Base-by-base conservation (phyloP, 2,888 invertebrate genomes). In the Drosophila pegasa region DNA sequence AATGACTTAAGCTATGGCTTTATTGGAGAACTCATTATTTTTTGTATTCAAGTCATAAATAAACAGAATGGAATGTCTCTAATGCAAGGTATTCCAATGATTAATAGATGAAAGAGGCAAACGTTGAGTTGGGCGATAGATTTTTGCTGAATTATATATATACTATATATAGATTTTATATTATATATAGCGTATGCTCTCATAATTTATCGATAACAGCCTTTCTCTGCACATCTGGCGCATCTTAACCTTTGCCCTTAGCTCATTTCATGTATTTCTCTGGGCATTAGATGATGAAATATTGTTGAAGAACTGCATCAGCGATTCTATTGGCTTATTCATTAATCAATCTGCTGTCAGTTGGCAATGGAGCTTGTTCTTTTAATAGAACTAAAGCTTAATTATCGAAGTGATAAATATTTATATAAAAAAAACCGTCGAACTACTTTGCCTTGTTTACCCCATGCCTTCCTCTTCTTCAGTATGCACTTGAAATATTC, bases 201-300 rank as follows among this genome's bases (percentile, higher is more conserved):
- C 6, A 7, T 2, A 48, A 33, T 22, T 48, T 33, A 33, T 48
- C 48, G 33, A 48, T 48, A 48, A 33, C 48, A 18, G 18, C 1
- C n/a, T 22, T 22, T 41, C 6, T 22, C 7, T n/a, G 12, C 5
- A 9, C 22, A 43, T 43, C 12, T 12, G 47, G 29, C 16, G 16
- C 12, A 16, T 33, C 25, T 27, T 56, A 61, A 54, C 60, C 31
- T 54, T 57, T 54, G 75, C 25, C 12, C 54, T 33, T 50, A 74
- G 75, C 57, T 61, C 50, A 72, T 68, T 52, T 12, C 29, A 25
- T n/a, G 10, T 43, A 31, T 8, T 31, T 31, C 45, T 6, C 45
- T 45, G 0, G 20, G 14, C 0, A 18, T 43, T 18, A 41, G 69
- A 40, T 73, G 72, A 73, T 63, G 72, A 52, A 73, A 73, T 69